Conservation (phyloP, 2,888 invertebrate species). For the Scrobipalpa atriplicella region DNA sequence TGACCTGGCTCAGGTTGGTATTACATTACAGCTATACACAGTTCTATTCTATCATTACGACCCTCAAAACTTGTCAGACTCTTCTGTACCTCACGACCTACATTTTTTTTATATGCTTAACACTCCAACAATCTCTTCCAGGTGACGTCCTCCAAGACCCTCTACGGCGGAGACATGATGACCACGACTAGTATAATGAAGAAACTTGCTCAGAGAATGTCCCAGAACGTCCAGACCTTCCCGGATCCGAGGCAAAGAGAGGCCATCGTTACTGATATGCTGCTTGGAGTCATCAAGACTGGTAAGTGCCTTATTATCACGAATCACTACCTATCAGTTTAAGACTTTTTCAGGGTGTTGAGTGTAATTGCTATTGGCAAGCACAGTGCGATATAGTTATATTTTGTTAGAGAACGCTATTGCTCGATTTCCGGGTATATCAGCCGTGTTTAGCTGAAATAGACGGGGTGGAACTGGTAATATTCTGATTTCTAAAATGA, state of each 20-base stretch:
- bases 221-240: conserved; percentile 90
- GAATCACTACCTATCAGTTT: no score
- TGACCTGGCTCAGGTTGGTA: conserved; percentile 86
- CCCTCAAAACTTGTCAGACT: no score
- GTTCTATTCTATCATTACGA: neutral
- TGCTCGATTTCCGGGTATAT: no score
- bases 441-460: no score
- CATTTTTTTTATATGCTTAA: no score
- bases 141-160: conserved; percentile 92
- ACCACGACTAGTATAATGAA: conserved; percentile 94
- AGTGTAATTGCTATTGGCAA: no score
- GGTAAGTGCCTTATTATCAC: conserved; percentile 50
- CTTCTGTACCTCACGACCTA: no score
- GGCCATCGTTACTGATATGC: conserved; percentile 91
- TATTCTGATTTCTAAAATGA: no score
- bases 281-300: conserved; percentile 92
- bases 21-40: neutral
- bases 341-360: no score
- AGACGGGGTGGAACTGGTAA: no score
- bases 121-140: conserved; percentile 51
- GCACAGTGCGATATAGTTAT: no score
- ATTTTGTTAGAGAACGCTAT: no score
- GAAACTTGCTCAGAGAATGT: conserved; percentile 93
- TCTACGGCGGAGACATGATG: conserved; percentile 96
- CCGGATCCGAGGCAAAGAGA: conserved; percentile 91